A percentile compares a stretch with the other conserved stretches of the same genome.
These are phyloP conservation scores for Seriola aureovittata DNA, from an alignment of 2,113 vertebrate genomes.

Conservation along the genomic window DNA sequence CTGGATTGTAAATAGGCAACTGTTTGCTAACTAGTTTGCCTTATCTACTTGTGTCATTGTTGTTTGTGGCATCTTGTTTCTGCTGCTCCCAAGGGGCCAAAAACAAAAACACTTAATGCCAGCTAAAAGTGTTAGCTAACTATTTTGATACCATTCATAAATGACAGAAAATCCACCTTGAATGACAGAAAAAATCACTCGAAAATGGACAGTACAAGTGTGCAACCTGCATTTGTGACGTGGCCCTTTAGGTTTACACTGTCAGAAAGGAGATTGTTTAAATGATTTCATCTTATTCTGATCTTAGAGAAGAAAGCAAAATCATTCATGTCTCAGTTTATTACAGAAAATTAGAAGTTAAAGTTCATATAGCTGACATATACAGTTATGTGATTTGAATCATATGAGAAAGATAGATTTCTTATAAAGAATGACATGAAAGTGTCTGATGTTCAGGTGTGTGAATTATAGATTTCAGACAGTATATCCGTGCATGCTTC, in stretches of 20 bases:
- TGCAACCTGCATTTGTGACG: background rate
- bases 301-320: background rate
- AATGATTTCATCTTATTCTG: background rate
- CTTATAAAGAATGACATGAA: background rate
- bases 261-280: background rate
- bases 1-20: background rate
- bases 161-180: background rate
- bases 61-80: background rate
- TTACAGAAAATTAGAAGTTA: no score
- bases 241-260: background rate
- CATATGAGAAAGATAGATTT: background rate
- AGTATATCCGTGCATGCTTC: background rate
- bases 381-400: background rate
- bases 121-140: background rate
- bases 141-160: background rate
- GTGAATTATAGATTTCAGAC: constrained; percentile 4
- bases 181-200: background rate
- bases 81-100: background rate
- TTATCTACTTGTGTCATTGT: background rate
- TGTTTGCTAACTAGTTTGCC: background rate
- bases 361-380: background rate
- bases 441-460: background rate
- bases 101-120: background rate
- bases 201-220: background rate
- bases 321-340: background rate